A percentile compares a stretch with the other conserved stretches of the same genome.
phyloP scores from a whole-genome alignment of 2,888 invertebrate species.

The Torymus tubicola region DNA sequence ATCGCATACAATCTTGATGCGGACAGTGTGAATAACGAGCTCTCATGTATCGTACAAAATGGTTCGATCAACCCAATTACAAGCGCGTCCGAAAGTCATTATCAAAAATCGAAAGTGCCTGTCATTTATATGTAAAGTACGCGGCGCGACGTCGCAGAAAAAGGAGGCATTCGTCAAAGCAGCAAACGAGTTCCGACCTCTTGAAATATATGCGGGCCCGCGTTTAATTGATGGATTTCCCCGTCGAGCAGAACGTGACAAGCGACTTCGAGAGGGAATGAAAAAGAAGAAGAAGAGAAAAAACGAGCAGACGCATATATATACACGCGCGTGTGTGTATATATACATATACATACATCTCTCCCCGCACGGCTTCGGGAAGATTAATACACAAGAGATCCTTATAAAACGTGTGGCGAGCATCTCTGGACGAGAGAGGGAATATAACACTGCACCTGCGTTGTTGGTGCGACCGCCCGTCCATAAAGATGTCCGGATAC shows the following conservation, averaged over 20 bases:
- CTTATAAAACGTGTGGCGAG: slow-evolving; percentile 29
- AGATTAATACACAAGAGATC: slow-evolving; percentile 52
- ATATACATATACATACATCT: too few species aligned
- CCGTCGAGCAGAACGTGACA: background rate
- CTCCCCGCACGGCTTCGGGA: slow-evolving; percentile 4
- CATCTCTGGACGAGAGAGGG: background rate
- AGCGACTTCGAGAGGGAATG: background rate
- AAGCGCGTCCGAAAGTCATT: slow-evolving; percentile 24
- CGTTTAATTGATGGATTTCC: slow-evolving; percentile 54
- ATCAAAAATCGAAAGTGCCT: slow-evolving; percentile 56
- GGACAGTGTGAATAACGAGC: slow-evolving; percentile 26
- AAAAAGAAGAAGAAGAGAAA: background rate
- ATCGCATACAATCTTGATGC: slow-evolving; percentile 4
- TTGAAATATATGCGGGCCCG: slow-evolving; percentile 16
- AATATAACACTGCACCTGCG: slow-evolving; percentile 1
- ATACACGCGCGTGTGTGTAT: too few species aligned
- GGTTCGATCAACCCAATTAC: slow-evolving; percentile 49
- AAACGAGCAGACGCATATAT: background rate
- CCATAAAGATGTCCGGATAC: slow-evolving; percentile 68
- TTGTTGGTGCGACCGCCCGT: slow-evolving; percentile 52
- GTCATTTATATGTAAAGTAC: slow-evolving; percentile 46
- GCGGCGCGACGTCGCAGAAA: slow-evolving; percentile 1
- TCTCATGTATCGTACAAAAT: slow-evolving; percentile 36
- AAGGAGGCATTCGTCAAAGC: slow-evolving; percentile 48
- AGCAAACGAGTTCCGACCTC: slow-evolving; percentile 51